Base-by-base conservation (phyloP, 2,113 vertebrate species). In the Pangasianodon gigas region DNA sequence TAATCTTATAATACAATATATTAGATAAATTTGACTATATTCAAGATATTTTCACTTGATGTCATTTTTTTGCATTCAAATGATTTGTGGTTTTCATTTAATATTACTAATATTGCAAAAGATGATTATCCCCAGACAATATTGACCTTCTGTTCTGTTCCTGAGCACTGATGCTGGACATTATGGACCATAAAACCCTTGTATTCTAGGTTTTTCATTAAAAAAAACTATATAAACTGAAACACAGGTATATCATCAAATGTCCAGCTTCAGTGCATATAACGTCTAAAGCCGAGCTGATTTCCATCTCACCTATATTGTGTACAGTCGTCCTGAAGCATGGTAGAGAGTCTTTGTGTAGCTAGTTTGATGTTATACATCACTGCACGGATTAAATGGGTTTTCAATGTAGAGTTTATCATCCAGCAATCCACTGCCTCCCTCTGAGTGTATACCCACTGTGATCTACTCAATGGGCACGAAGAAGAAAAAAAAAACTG, bases 401-500 rank as follows among this genome's bases (percentile, higher is more conserved):
- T 92, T 86, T 71, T 89, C n/a, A 85, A 80, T 90, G 87, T 97
- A 96, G 96, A 96, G 96, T 95, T 96, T 90, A 90, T 93, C 51
- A 87, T 96, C 94, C 95, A 98, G 97, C 98, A 97, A 96, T 96
- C 97, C 97, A 98, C 97, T 98, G 98, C 98, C 98, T 96, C 46
- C 71, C 90, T 88, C 90, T 85, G 96, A 96, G 95, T 97, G 96
- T 96, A 95, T 96, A 95, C 90, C 96, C 92, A 97, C 97, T 98
- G 97, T 98, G 97, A 98, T 97, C 94, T 97, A 95, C 95, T 97
- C 96, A 95, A 96, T 95, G 96, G 97, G 96, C 96, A 97, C 94
- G 95, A 96, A 37, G 95, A 71, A 60, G 62, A 77, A 88, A 86
- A 51, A 90, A 89, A 96, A 93, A 89, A 97, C 96, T 98, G 96